A percentile compares a stretch with the other conserved stretches of the same genome.
phyloP scores from a whole-genome alignment of 2,113 vertebrate species.

The Butorides virescens region DNA sequence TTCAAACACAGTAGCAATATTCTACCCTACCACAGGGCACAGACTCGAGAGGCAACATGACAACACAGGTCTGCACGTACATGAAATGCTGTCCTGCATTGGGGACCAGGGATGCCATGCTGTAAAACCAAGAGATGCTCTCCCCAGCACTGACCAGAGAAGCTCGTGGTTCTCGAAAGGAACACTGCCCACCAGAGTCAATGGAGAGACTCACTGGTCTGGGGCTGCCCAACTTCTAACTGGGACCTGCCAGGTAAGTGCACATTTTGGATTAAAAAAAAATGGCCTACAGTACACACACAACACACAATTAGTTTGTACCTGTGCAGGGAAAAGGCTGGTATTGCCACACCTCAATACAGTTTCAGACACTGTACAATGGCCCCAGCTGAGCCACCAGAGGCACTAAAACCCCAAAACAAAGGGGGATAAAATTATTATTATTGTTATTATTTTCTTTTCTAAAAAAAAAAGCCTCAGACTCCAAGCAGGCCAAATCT shows the following conservation, averaged over 20 bases:
- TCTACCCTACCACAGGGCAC: background rate
- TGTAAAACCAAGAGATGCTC: background rate
- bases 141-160: background rate
- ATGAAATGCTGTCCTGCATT: background rate
- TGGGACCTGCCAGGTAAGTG: background rate
- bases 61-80: rapidly evolving
- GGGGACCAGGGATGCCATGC: background rate
- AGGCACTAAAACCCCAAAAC: background rate
- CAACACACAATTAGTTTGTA: background rate
- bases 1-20: background rate
- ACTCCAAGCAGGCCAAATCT: background rate
- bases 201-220: background rate
- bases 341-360: background rate
- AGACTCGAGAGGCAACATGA: background rate
- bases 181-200: background rate
- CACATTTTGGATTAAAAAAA: background rate
- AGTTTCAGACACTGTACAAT: background rate
- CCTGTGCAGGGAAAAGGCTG: background rate
- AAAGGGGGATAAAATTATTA: background rate
- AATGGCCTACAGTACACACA: background rate
- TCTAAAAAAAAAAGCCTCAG: background rate
- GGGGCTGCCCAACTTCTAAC: background rate
- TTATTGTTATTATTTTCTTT: background rate
- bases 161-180: background rate
- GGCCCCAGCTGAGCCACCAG: background rate